Evolutionary conservation across 2,113 vertebrate species (phyloP).

Genomic region (Oncorhynchus mykiss): DNA sequence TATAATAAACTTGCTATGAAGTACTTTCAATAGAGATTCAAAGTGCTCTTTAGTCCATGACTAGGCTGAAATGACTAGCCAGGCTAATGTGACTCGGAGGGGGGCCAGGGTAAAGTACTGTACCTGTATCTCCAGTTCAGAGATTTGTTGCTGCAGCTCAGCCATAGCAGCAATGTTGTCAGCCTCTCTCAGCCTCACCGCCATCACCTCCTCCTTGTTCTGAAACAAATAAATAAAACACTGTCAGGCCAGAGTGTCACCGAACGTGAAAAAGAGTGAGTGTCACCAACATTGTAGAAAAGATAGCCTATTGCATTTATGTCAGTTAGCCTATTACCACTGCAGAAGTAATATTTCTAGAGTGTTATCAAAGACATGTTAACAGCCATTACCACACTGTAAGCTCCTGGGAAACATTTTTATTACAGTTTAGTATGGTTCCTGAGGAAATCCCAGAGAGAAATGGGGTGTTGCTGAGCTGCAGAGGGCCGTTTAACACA

Average conservation of each 20-base stretch:
- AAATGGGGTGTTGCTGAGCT: background rate
- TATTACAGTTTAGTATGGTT: background rate
- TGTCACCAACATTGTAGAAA: background rate
- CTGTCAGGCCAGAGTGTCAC: background rate
- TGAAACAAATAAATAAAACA: conserved; percentile 52
- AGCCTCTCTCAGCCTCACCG: conserved; percentile 91
- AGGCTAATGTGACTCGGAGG: no score
- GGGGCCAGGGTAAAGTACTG: background rate
- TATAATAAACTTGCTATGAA: no score
- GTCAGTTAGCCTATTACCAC: background rate
- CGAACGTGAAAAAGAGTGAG: no score
- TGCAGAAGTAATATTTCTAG: no score
- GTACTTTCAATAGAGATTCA: no score
- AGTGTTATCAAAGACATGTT: no score
- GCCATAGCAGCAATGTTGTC: conserved; percentile 96
- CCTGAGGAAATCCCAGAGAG: conserved; percentile 1
- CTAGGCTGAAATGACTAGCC: no score
- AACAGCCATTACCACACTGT: no score
- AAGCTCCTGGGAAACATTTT: background rate
- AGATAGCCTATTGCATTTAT: background rate
- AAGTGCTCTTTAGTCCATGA: no score
- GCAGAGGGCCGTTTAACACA: no score
- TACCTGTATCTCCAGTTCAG: conserved; percentile 98
- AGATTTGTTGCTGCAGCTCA: conserved; percentile 94
- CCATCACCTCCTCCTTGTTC: conserved; percentile 99